Percentiles rank a stretch among this genome's conserved stretches.
These are phyloP conservation scores for Pelobates cultripes DNA, from an alignment of 2,797 vertebrate species.

Conservation along the genomic window DNA sequence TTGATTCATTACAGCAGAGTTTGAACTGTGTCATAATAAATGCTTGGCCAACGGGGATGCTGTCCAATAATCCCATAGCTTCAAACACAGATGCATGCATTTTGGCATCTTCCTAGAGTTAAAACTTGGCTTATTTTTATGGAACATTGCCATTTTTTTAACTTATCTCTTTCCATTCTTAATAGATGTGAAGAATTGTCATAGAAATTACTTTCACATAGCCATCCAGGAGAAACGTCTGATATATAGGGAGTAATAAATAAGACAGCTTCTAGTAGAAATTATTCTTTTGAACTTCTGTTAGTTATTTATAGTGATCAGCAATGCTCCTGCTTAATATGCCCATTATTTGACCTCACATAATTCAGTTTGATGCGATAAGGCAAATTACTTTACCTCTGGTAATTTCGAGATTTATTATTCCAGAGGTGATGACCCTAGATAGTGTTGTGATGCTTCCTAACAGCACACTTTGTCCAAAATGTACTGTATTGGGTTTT, in stretches of 20 bases:
- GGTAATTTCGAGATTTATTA: background rate
- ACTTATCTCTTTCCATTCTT: slow-evolving; percentile 32
- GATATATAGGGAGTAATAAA: background rate
- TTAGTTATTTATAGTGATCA: slow-evolving; percentile 15
- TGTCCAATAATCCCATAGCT: background rate
- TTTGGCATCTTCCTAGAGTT: slow-evolving; percentile 3
- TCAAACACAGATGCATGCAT: too few relatives aligned
- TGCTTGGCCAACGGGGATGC: background rate
- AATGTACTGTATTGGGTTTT: too few relatives aligned
- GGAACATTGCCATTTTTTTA: slow-evolving; percentile 25
- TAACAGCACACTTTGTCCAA: background rate
- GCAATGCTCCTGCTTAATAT: background rate
- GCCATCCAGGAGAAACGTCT: slow-evolving; percentile 4
- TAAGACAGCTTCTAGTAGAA: background rate
- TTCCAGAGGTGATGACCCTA: background rate
- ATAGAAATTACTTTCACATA: slow-evolving; percentile 9
- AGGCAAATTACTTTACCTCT: background rate
- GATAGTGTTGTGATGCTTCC: background rate
- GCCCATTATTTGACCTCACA: slow-evolving; percentile 10
- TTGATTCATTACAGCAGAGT: slow-evolving; percentile 40
- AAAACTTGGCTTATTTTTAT: slow-evolving; percentile 28
- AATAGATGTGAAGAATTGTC: slow-evolving; percentile 1
- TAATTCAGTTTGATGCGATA: background rate
- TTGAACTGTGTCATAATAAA: slow-evolving; percentile 9
- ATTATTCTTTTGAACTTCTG: background rate